Percentiles rank a stretch among this genome's conserved stretches.
phyloP scores from a whole-genome alignment of 2,113 vertebrate species.

The Osmerus mordax region DNA sequence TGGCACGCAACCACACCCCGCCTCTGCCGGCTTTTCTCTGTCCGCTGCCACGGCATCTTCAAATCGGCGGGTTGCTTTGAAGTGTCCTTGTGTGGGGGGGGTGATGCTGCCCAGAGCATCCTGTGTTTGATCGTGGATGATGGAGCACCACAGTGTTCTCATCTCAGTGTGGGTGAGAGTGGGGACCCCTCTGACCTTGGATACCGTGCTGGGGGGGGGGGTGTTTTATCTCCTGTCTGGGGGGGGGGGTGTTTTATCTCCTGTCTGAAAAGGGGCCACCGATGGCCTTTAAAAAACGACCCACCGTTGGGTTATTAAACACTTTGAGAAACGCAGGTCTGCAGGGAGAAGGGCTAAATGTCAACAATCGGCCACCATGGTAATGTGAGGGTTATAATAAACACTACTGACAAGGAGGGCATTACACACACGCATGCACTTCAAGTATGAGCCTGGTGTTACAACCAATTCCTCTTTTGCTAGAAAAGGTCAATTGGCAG shows the following conservation, averaged over 20 bases:
- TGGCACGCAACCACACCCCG: no score
- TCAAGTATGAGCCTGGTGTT: background rate
- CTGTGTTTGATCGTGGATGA: no score
- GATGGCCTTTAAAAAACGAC: conserved; percentile 49
- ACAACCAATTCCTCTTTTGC: conserved; percentile 1
- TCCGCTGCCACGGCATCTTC: no score
- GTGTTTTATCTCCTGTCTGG: conserved; percentile 20
- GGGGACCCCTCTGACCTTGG: conserved; percentile 13
- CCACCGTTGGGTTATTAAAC: conserved; percentile 50
- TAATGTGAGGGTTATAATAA: conserved; percentile 37
- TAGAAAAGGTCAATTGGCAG: conserved; percentile 1
- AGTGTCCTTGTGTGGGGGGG: no score
- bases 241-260: conserved; percentile 17
- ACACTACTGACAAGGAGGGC: conserved; percentile 27
- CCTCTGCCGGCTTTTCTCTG: no score
- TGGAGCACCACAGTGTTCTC: conserved; percentile 21
- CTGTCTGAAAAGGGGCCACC: conserved; percentile 35
- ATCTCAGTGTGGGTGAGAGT: conserved; percentile 18
- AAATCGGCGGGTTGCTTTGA: no score
- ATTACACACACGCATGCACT: conserved; percentile 2
- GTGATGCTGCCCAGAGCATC: no score
- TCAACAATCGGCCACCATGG: conserved; percentile 30
- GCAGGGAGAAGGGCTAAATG: conserved; percentile 39
- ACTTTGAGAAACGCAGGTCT: conserved; percentile 46
- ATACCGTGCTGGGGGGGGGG: background rate